Conservation (phyloP, 1,140 invertebrate genomes). For the Cotesia chilonis region DNA sequence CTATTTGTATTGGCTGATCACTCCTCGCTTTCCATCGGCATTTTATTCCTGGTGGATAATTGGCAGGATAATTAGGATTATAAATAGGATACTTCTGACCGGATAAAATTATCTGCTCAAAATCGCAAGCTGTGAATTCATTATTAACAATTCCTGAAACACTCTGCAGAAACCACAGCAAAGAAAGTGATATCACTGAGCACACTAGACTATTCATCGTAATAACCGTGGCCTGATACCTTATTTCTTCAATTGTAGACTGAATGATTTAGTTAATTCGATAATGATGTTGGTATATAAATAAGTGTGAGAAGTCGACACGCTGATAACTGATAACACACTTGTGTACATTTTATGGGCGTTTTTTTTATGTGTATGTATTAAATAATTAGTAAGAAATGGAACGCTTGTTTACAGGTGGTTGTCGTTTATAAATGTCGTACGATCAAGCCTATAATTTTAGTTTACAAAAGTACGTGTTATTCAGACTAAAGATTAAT, state of each 20-base stretch:
- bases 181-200: not conserved
- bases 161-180: not conserved
- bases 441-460: no score
- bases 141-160: no score
- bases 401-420: no score
- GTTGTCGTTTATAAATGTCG: no score
- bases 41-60: slow-evolving; percentile 53
- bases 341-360: slow-evolving; percentile 31
- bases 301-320: slow-evolving; percentile 2
- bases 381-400: slow-evolving; percentile 17
- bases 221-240: not conserved
- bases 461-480: no score
- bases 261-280: slow-evolving; percentile 35
- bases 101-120: slow-evolving; percentile 44
- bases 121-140: slow-evolving; percentile 44
- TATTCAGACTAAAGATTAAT: no score
- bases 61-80: slow-evolving; percentile 63
- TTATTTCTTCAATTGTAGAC: slow-evolving; percentile 16
- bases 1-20: slow-evolving; percentile 60
- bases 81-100: slow-evolving; percentile 62
- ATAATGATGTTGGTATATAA: slow-evolving; percentile 29
- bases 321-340: slow-evolving; percentile 38
- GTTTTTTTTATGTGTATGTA: not conserved
- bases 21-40: slow-evolving; percentile 67
- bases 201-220: not conserved